A percentile compares a stretch with the other conserved stretches of the same genome.
Evolutionary conservation across 2,888 invertebrate genomes (phyloP).

Genomic region (Tipula helvola): DNA sequence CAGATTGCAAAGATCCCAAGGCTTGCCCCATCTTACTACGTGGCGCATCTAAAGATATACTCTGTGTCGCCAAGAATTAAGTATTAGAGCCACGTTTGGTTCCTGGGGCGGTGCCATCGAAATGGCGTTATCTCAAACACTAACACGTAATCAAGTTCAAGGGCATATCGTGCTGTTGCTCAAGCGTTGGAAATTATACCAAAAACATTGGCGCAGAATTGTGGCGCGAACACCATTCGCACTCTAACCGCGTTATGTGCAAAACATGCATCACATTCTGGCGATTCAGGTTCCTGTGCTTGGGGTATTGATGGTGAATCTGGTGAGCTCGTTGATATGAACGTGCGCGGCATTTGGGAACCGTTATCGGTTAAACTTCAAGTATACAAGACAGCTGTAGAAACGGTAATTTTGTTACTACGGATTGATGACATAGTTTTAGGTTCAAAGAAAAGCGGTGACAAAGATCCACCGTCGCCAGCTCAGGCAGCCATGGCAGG

Average conservation of each 20-base stretch:
- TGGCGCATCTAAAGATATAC: conserved; percentile 94
- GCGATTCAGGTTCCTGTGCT: conserved; percentile 44
- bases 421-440: conserved; percentile 99
- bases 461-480: neutral
- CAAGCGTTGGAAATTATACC: conserved; percentile 95
- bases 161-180: conserved; percentile 90
- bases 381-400: conserved; percentile 69
- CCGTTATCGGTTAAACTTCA: conserved; percentile 93
- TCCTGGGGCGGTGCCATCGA: conserved; percentile 96
- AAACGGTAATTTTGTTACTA: conserved; percentile 87
- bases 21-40: conserved; percentile 94
- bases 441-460: conserved; percentile 67
- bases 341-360: conserved; percentile 84
- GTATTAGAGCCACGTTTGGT: conserved; percentile 65
- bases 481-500: neutral
- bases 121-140: conserved; percentile 81
- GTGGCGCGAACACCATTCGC: conserved; percentile 94
- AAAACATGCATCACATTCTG: conserved; percentile 62
- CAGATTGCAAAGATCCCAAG: conserved; percentile 92
- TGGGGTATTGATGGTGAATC: conserved; percentile 94
- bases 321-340: conserved; percentile 89
- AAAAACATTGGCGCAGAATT: conserved; percentile 93
- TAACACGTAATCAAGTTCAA: conserved; percentile 76
- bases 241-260: conserved; percentile 89
- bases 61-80: conserved; percentile 93